Base-by-base conservation (phyloP, 2,888 invertebrate species). In the Leptinotarsa haldemani region DNA sequence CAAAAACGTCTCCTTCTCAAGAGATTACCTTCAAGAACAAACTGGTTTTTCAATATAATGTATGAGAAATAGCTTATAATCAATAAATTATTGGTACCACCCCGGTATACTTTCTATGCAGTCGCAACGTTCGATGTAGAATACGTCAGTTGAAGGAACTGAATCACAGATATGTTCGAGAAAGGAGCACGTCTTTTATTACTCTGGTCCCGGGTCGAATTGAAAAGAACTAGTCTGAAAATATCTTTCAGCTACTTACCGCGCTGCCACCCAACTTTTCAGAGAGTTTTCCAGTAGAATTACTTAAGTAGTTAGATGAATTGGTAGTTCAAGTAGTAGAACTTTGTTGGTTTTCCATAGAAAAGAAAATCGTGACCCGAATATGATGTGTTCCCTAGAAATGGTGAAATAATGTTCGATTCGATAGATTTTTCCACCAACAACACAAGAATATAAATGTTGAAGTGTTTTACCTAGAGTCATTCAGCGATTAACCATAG, bases 111-210 rank as follows among this genome's bases (percentile, higher is more conserved):
- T 61, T 30, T n/a, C 9, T 12, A 7, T n/a, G n/a, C 61, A 15
- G 20, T 56, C 20, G 56, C 22, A 56, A 56, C 13, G 56, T 25
- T 30, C n/a, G 61, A 40, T 25, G 61, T 30, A 30, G 61, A 61
- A 61, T 61, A 58, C 15, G 58, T 25, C 20, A 47, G 25, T 40
- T 68, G 16, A 7, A 22, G 30, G 56, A 68, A 56, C 68, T 61
- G 71, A 74, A 74, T 74, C 66, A 63, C 65, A 53, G 69, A 66
- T 71, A 69, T 74, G 65, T 70, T 73, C 61, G 69, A 46, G 69
- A 71, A 67, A 70, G 48, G 68, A 71, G 71, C 71, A 68, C 68
- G 70, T 61, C 70, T 68, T 73, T 71, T 69, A 73, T 70, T 68
- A 68, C 71, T 20, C 30, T 13, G 22, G 61, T 61, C 67, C 71